A percentile compares a stretch with the other conserved stretches of the same genome.
Evolutionary conservation across 64 coral and sea anemone genomes (phyloP).

Genomic region (Pocillopora damicornis): DNA sequence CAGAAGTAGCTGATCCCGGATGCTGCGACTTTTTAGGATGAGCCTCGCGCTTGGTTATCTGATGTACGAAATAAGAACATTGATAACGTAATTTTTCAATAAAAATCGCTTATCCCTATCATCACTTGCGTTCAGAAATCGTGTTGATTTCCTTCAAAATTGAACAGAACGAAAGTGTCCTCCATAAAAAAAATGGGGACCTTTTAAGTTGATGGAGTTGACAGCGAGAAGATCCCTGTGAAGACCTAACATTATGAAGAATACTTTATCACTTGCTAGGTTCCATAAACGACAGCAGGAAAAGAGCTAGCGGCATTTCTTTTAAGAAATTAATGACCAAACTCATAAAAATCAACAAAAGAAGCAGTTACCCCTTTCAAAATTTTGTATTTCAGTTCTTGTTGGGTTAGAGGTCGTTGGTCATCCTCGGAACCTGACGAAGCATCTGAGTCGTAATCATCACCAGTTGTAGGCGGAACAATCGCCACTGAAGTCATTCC

Average conservation of each 20-base stretch:
- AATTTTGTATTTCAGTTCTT: conserved; percentile 98
- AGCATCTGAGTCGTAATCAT: conserved; percentile 88
- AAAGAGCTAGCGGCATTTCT: too few relatives aligned
- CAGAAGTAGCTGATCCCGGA: conserved; percentile 73
- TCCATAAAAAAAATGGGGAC: too few relatives aligned
- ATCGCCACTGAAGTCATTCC: conserved; percentile 78
- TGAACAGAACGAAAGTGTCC: too few relatives aligned
- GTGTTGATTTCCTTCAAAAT: too few relatives aligned
- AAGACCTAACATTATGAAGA: too few relatives aligned
- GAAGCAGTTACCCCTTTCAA: conserved; percentile 83
- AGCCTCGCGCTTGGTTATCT: conserved; percentile 81
- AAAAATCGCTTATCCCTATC: neutral
- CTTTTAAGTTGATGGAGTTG: too few relatives aligned
- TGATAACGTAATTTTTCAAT: neutral
- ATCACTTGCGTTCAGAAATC: too few relatives aligned
- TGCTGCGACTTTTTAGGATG: conserved; percentile 84
- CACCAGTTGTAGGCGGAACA: conserved; percentile 90
- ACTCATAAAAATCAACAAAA: neutral
- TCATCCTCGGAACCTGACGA: conserved; percentile 83
- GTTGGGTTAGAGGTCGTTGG: conserved; percentile 79
- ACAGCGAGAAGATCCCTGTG: too few relatives aligned
- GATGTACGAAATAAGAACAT: neutral
- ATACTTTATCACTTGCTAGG: too few relatives aligned
- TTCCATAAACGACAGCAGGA: too few relatives aligned
- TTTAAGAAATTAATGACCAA: too few relatives aligned